Evolutionary conservation across 2,797 vertebrate genomes (phyloP), one percentile per base, ranked within the genome.

Genomic region (Leontocebus nigricollis): DNA sequence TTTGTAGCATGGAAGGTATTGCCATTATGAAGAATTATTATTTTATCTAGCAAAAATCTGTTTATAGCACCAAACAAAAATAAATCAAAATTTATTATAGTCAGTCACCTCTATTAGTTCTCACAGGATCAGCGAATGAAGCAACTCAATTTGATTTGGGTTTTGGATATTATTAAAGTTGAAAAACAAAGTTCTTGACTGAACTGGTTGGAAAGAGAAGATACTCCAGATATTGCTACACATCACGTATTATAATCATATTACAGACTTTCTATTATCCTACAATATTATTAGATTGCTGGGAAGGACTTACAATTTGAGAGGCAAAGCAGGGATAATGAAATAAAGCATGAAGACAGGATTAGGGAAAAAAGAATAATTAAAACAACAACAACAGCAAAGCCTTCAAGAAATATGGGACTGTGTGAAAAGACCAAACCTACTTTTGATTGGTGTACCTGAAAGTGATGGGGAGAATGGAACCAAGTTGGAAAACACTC

Each of bases 91-190:
- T 3, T 12, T 72, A 88, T 90, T 86, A 36, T 19, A 90, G 41
- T 93, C 77, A 90, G 39, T 87, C 93, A 95, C 86, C 79, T 93
- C 91, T 75, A 93, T 87, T 41, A 90, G 64, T 26, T 64, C 64
- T 95, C 81, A 72, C 44, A 93, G 80, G 83, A 89, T 24, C 75
- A 81, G 76, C 86, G 96, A 94, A 95, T 92, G 81, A 94, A 82
- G 77, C 26, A 48, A 61, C 22, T 59, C 39, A 83, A n/a, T 82
- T 22, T 17, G 44, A 7, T 64, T 83, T 88, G 81, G 55, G 50
- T 81, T 86, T 94, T 55, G 70, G 84, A 76, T 75, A 64, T 97
- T 86, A 90, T 86, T 93, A 90, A 80, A 52, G 67, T 72, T 80
- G 77, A 93, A 92, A 92, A 93, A 81, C 30, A 70, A 26, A 4